These are phyloP conservation scores for Steinernema carpocapsae DNA, from an alignment of 2,888 invertebrate species.

Conservation along the genomic window DNA sequence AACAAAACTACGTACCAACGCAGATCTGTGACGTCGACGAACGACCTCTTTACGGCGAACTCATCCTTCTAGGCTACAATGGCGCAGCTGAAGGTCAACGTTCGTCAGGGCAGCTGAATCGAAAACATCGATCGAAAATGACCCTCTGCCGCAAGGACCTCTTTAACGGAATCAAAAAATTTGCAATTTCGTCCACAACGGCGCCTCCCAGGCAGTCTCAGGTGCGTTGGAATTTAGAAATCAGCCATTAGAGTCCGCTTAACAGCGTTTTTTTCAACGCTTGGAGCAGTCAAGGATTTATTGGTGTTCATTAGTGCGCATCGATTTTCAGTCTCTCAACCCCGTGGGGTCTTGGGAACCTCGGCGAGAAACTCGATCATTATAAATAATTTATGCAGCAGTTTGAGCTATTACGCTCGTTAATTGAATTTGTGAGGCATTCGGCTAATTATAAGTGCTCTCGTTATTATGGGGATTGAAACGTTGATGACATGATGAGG, in stretches of 20 bases:
- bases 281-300: background rate
- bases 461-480: too few species aligned
- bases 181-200: slow-evolving; percentile 44
- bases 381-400: too few species aligned
- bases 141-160: slow-evolving; percentile 49
- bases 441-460: too few species aligned
- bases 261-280: too few species aligned
- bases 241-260: background rate
- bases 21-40: slow-evolving; percentile 41
- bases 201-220: slow-evolving; percentile 48
- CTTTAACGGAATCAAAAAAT: slow-evolving; percentile 65
- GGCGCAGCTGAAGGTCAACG: slow-evolving; percentile 32
- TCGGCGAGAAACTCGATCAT: too few species aligned
- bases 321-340: background rate
- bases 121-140: slow-evolving; percentile 63
- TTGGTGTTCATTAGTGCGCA: background rate
- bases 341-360: too few species aligned
- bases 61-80: slow-evolving; percentile 61
- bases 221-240: slow-evolving; percentile 37
- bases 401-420: too few species aligned
- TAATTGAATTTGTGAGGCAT: too few species aligned
- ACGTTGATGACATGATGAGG: too few species aligned
- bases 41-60: slow-evolving; percentile 56
- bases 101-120: slow-evolving; percentile 53
- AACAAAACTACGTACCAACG: slow-evolving; percentile 5